Percentiles rank a stretch among this genome's conserved stretches.
Evolutionary conservation across 1,140 invertebrate genomes (phyloP).

Genomic region (Euglossa dilemma): DNA sequence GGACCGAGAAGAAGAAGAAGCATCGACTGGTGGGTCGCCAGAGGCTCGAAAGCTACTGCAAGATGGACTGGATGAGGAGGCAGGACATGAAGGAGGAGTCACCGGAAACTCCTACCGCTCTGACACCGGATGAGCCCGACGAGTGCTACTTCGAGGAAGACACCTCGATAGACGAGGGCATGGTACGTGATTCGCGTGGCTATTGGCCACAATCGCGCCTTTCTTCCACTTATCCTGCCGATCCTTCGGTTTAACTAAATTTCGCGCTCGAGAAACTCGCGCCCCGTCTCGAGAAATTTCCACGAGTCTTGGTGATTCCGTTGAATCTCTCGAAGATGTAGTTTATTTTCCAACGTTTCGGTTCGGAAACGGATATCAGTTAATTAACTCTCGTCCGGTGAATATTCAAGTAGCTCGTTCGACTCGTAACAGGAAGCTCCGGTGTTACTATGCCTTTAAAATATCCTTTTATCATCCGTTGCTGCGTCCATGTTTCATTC

Average conservation of each 20-base stretch:
- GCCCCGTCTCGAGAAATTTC: too few relatives aligned
- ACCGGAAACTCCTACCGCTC: conserved; percentile 62
- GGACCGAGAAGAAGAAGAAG: neutral
- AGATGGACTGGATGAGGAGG: conserved; percentile 76
- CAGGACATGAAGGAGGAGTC: conserved; percentile 73
- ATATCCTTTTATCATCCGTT: too few relatives aligned
- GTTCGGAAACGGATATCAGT: too few relatives aligned
- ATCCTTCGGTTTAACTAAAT: neutral
- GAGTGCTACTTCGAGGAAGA: conserved; percentile 78
- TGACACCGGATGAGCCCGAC: conserved; percentile 74
- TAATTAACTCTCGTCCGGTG: too few relatives aligned
- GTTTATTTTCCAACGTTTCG: too few relatives aligned
- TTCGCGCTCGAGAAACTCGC: neutral
- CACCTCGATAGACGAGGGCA: conserved; percentile 76
- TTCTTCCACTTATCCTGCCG: neutral
- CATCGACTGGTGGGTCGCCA: neutral
- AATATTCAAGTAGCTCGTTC: too few relatives aligned
- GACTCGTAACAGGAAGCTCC: too few relatives aligned
- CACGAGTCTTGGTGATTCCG: too few relatives aligned
- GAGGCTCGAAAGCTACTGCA: neutral
- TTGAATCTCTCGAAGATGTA: too few relatives aligned
- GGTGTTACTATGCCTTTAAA: too few relatives aligned
- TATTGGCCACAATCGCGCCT: neutral
- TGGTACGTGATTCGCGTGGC: conserved; percentile 74
- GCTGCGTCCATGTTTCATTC: too few relatives aligned